phyloP scores from a whole-genome alignment of 1,140 invertebrate species.

The Arctopsyche grandis region DNA sequence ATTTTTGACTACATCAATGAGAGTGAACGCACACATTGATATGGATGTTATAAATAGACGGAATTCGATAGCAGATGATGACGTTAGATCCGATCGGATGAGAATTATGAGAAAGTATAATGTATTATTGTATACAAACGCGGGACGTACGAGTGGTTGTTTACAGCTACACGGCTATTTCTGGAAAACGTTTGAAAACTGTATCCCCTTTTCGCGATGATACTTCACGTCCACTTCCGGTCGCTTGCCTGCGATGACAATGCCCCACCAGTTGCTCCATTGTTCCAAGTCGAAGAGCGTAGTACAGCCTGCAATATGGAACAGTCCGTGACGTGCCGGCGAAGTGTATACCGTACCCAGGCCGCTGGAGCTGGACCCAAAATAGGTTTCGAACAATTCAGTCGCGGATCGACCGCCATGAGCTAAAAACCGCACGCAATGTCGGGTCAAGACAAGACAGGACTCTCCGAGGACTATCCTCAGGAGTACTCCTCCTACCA shows the following conservation, averaged over 20 bases:
- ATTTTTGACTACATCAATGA: too few species aligned
- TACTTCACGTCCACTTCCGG: not conserved
- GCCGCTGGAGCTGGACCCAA: conserved; percentile 20
- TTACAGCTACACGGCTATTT: not conserved
- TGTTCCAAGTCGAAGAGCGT: not conserved
- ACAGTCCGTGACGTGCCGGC: not conserved
- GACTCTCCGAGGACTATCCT: conserved; percentile 45
- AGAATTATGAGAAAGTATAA: not conserved
- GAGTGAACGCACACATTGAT: too few species aligned
- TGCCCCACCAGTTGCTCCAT: not conserved
- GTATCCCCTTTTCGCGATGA: not conserved
- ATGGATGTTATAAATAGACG: too few species aligned
- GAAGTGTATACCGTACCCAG: not conserved
- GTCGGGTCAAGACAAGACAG: conserved; percentile 40
- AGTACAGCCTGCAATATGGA: not conserved
- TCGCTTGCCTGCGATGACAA: not conserved
- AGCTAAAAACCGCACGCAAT: conserved; percentile 32
- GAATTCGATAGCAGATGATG: not conserved
- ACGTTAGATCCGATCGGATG: not conserved
- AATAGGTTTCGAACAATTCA: conserved; percentile 19
- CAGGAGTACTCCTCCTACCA: conserved; percentile 45
- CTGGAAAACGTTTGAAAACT: not conserved
- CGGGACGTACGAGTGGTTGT: not conserved
- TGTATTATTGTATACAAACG: not conserved
- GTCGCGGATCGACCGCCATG: conserved; percentile 30